Conservation (phyloP, 2,797 vertebrate genomes). For the Astyanax mexicanus region DNA sequence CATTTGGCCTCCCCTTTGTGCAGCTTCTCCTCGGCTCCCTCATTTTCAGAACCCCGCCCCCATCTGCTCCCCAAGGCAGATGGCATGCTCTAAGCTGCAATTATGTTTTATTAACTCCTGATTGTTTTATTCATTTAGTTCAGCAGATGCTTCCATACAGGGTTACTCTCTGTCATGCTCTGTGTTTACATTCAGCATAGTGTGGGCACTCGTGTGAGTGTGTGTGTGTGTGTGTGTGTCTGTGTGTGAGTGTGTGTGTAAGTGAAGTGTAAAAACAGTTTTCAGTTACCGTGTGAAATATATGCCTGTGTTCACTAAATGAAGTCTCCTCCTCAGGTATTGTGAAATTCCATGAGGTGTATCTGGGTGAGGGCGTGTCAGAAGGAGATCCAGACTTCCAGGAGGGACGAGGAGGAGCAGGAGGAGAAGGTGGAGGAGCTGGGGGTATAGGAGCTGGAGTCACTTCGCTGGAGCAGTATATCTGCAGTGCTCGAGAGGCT, state of each 20-base stretch:
- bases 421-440: constrained; percentile 58
- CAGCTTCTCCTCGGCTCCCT: neutral
- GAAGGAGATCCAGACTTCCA: constrained; percentile 64
- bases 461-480: constrained; percentile 83
- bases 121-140: constrained; percentile 30
- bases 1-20: neutral
- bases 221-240: constrained; percentile 84
- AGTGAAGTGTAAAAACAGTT: constrained; percentile 79
- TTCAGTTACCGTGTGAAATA: neutral
- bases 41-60: neutral
- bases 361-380: constrained; percentile 79
- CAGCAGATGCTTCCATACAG: constrained; percentile 21
- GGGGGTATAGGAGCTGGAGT: constrained; percentile 32
- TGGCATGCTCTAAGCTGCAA: constrained; percentile 75
- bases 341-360: constrained; percentile 90
- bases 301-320: neutral
- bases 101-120: constrained; percentile 30
- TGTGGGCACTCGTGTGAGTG: constrained; percentile 67
- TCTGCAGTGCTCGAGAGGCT: constrained; percentile 84
- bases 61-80: constrained; percentile 61
- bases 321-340: constrained; percentile 78
- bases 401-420: constrained; percentile 51
- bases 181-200: neutral
- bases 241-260: constrained; percentile 83
- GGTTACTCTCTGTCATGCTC: too few relatives aligned